Percentiles rank a stretch among this genome's conserved stretches.
These are phyloP conservation scores for Paramuricea clavata DNA, from an alignment of 92 coral and sea anemone genomes.

Conservation along the genomic window DNA sequence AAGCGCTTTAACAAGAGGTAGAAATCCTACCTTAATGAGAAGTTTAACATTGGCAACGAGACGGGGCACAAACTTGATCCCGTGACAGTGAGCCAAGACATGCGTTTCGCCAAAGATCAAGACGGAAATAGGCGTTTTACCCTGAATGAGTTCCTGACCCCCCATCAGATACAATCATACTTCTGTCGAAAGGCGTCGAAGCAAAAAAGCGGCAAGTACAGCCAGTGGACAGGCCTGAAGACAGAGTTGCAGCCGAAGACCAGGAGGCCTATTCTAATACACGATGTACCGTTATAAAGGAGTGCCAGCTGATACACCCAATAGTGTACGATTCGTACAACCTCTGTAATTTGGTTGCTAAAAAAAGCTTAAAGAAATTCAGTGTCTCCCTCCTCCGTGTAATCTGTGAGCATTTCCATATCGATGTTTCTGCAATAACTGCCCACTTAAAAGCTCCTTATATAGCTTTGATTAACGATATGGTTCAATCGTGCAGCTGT, in stretches of 20 bases:
- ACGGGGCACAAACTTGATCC: conserved; percentile 65
- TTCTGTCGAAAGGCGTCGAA: conserved; percentile 51
- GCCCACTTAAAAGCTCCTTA: conserved; percentile 47
- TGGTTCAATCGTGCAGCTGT: conserved; percentile 55
- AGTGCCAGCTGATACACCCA: conserved; percentile 54
- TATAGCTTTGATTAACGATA: conserved; percentile 12
- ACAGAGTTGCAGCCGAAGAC: conserved; percentile 45
- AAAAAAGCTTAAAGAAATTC: conserved; percentile 48
- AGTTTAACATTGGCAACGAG: conserved; percentile 56
- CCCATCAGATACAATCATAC: conserved; percentile 56
- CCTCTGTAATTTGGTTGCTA: conserved; percentile 45
- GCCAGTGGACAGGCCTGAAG: neutral
- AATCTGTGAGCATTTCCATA: conserved; percentile 60
- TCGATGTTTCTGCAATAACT: conserved; percentile 28
- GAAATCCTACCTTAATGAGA: conserved; percentile 67
- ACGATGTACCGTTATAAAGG: conserved; percentile 30
- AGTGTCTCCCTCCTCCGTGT: conserved; percentile 46
- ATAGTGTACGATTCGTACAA: conserved; percentile 53
- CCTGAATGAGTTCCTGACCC: conserved; percentile 64
- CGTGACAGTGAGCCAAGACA: conserved; percentile 63
- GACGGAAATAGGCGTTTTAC: conserved; percentile 52
- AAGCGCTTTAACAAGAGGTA: conserved; percentile 64
- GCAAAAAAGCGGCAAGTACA: conserved; percentile 38
- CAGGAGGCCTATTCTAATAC: conserved; percentile 37
- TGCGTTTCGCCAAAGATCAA: conserved; percentile 57